Base-by-base conservation (phyloP, 2,797 vertebrate species). In the Diglossa cyanea region DNA sequence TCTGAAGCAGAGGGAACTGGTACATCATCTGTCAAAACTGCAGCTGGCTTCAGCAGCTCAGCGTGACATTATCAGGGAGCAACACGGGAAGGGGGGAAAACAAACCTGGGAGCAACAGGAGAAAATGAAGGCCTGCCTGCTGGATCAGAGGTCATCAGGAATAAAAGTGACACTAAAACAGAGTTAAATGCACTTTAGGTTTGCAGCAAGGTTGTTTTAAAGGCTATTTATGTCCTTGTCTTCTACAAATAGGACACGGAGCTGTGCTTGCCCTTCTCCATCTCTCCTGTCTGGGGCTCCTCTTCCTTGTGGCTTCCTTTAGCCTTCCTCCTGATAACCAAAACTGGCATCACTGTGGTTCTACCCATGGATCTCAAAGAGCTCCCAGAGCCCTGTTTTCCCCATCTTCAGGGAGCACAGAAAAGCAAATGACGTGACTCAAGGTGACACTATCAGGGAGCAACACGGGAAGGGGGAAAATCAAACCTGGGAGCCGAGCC, bases 1-100 rank as follows among this genome's bases (percentile, higher is more conserved):
- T 51, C 60, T 61, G 91, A 90, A 93, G 95, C 72, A 16, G 91
- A 93, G 90, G 71, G 72, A 84, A 37, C 65, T 48, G 68, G 89
- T 67, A 26, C 81, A 88, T 95, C 71, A 80, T 91, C 90, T 94
- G 84, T 91, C 95, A 95, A 90, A 93, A 57, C 81, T 94, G 86
- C 88, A 95, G 85, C 90, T 74, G 90, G 90, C 60, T 88, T 83
- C 44, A 90, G 89, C 95, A 96, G 90, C 92, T 96, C 86, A 65
- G 61, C 13, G 0, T 91, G 95, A 90, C 91, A 84, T 90, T 88
- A 74, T 42, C 93, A 77, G 15, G 3, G 71, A 81, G 50, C 40
- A 54, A 39, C 45, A 53, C 0, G 0, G 76, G 40, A 78, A 83
- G 53, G 8, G 7, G 50, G 35, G 11, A 37, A 62, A 75, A 55